Evolutionary conservation across 1,140 invertebrate species (phyloP), one percentile per base, ranked within the genome.

Genomic region (Wiebesia pumilae): DNA sequence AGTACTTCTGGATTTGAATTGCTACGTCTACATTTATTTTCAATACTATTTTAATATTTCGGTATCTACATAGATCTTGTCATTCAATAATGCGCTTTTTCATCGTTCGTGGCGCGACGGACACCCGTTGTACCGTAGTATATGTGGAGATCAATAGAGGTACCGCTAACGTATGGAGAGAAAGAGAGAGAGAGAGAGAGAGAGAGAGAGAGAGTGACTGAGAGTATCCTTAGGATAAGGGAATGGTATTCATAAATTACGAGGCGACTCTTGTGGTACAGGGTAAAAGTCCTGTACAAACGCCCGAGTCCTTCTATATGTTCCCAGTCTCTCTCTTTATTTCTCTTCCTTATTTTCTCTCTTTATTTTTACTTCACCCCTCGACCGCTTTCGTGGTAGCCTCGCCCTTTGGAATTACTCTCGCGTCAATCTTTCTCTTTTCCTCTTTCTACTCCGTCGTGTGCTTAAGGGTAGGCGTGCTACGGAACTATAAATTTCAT

Each of bases 181-280:
- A 91, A 89, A 91, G 88, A 83, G 62, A 43, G 51, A 40, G 19
- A 79, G 58, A 81, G 67, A 62, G 19, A 35, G 67, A 40, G 33
- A 62, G 71, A 84, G 82, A 62, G 43, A 73, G 43, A 27, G 65
- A 71, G 81, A 54, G 54, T 30, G 12, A 81, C 79, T 6, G 16
- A 47, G 38, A 91, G 92, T 92, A 93, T 93, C 92, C 93, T 92
- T 92, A 90, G 93, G 92, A 94, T 94, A 93, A 94, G 91, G 92
- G 93, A 93, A 93, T 91, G 92, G 92, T 91, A 93, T 93, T 91
- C 91, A 94, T 94, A 94, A 94, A 94, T 94, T 93, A 94, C 93
- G 91, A 91, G 91, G 90, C 90, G 92, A 93, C 92, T 93, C 92
- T 75, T 91, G 91, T 92, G 91, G 92, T 3, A 35, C 62, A 47